Evolutionary conservation across 2,797 vertebrate genomes (phyloP).

Genomic region (Tragelaphus eurycerus): DNA sequence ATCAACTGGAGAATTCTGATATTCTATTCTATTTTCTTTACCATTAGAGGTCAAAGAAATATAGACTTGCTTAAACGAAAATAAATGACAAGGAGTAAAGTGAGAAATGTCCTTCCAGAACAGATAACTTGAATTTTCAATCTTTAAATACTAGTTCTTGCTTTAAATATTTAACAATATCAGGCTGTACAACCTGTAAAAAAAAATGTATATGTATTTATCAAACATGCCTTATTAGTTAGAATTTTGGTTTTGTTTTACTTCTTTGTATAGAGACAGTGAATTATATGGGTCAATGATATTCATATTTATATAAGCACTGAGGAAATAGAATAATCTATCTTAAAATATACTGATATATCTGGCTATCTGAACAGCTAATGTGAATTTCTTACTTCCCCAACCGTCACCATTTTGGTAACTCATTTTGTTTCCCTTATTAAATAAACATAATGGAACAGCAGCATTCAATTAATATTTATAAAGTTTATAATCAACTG

Average conservation of each 20-base stretch:
- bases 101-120: neutral
- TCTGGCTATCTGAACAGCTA: neutral
- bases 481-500: neutral
- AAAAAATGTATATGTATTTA: neutral
- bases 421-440: neutral
- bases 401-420: neutral
- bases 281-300: neutral
- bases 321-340: neutral
- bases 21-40: neutral
- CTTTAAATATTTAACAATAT: neutral
- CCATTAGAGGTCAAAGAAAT: neutral
- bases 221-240: neutral
- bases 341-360: neutral
- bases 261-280: neutral
- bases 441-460: conserved; percentile 12
- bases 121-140: neutral
- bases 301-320: neutral
- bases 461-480: neutral
- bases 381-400: neutral
- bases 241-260: neutral
- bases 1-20: neutral
- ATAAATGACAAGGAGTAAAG: neutral
- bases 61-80: neutral
- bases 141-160: neutral
- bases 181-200: neutral